Conservation (phyloP, 1,140 invertebrate species). For the Proales similis region DNA sequence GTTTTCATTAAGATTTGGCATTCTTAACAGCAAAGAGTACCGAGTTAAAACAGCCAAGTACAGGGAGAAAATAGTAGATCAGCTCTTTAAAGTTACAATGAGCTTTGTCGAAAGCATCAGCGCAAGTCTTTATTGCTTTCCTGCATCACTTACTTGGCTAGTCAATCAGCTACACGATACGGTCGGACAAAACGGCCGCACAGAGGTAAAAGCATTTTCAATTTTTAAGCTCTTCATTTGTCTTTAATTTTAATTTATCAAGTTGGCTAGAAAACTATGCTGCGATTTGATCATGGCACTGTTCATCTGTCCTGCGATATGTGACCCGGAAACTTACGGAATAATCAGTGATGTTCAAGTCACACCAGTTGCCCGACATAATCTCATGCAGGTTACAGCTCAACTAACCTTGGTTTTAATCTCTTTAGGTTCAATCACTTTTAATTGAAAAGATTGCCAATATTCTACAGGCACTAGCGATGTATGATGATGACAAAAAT, state of each 20-base stretch:
- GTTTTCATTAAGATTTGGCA: slow-evolving; percentile 62
- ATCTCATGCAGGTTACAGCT: slow-evolving; percentile 69
- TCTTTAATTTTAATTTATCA: background rate
- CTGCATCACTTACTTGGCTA: slow-evolving; percentile 62
- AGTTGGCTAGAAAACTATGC: slow-evolving; percentile 59
- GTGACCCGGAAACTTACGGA: slow-evolving; percentile 90
- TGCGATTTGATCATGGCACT: slow-evolving; percentile 84
- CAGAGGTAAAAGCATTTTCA: slow-evolving; percentile 58
- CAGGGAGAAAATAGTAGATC: slow-evolving; percentile 62
- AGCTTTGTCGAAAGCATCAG: slow-evolving; percentile 74
- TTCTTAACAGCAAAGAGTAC: slow-evolving; percentile 64
- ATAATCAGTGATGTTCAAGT: slow-evolving; percentile 82
- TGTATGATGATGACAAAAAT: slow-evolving; percentile 72
- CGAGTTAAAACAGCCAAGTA: slow-evolving; percentile 66
- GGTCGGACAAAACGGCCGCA: slow-evolving; percentile 48
- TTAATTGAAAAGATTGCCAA: slow-evolving; percentile 59
- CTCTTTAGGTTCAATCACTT: slow-evolving; percentile 39
- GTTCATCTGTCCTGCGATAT: slow-evolving; percentile 90
- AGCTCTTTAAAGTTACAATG: slow-evolving; percentile 69
- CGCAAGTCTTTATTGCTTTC: slow-evolving; percentile 83
- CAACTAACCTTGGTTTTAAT: slow-evolving; percentile 37
- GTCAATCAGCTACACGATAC: slow-evolving; percentile 57
- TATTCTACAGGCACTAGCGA: slow-evolving; percentile 79
- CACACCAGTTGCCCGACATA: slow-evolving; percentile 77
- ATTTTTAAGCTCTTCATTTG: background rate